A percentile compares a stretch with the other conserved stretches of the same genome.
These are phyloP conservation scores for Thunnus albacares DNA, from an alignment of 2,797 vertebrate species.

Conservation along the genomic window DNA sequence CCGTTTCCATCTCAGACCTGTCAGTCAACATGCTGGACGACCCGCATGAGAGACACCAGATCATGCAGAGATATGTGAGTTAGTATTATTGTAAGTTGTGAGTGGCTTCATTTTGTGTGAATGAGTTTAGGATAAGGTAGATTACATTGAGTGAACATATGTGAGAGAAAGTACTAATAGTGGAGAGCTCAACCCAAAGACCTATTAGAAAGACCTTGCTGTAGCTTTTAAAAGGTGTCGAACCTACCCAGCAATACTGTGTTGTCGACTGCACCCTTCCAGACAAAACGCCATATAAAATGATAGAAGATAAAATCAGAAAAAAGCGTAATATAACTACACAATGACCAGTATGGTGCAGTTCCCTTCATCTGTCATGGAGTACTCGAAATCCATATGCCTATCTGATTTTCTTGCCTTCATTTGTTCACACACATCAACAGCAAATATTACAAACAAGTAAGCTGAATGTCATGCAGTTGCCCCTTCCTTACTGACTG, in stretches of 20 bases:
- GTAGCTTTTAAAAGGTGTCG: not conserved
- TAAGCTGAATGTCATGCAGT: not conserved
- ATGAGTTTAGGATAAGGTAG: constrained; percentile 8
- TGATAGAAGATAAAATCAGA: not conserved
- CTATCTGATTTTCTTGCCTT: not conserved
- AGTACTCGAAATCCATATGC: not conserved
- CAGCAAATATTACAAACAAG: not conserved
- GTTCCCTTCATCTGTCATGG: not conserved
- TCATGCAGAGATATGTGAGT: constrained; percentile 95
- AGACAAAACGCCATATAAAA: not conserved
- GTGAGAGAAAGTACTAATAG: not conserved
- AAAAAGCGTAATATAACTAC: not conserved
- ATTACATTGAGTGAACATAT: not conserved
- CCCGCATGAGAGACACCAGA: constrained; percentile 90
- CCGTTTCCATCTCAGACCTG: constrained; percentile 94
- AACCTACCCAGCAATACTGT: not conserved
- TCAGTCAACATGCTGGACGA: constrained; percentile 93
- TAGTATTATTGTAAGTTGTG: constrained; percentile 5
- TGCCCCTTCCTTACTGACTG: not conserved
- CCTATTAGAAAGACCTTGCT: not conserved
- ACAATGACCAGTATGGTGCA: not conserved
- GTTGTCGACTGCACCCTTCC: not conserved
- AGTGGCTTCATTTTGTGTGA: constrained; percentile 13
- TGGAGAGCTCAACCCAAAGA: not conserved
- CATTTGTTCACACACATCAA: not conserved